phyloP scores from a whole-genome alignment of 1,140 invertebrate genomes.

The Drosophila willistoni region DNA sequence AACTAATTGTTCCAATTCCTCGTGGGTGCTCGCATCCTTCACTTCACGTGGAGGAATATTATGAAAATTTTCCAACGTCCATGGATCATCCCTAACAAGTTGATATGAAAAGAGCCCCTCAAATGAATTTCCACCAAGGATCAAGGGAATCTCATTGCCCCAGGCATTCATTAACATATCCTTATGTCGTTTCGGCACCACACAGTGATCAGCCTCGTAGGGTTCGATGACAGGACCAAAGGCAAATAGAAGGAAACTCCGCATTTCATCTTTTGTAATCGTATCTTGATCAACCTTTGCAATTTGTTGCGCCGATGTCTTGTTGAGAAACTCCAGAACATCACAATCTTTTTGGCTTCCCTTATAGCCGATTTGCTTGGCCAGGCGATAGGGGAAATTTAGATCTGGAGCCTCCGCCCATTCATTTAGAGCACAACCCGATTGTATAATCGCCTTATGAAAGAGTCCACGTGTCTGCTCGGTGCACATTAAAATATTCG shows the following conservation, averaged over 20 bases:
- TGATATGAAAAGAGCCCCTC: constrained; percentile 72
- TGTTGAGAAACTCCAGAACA: constrained; percentile 50
- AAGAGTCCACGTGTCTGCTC: constrained; percentile 82
- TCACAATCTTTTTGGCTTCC: constrained; percentile 63
- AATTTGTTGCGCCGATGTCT: constrained; percentile 84
- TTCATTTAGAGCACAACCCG: constrained; percentile 83
- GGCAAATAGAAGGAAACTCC: constrained; percentile 47
- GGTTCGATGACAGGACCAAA: constrained; percentile 75
- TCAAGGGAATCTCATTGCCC: constrained; percentile 83
- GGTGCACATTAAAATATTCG: constrained; percentile 85
- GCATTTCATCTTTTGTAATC: constrained; percentile 51
- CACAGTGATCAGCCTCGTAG: constrained; percentile 60
- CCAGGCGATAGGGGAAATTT: constrained; percentile 58
- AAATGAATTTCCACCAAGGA: constrained; percentile 82
- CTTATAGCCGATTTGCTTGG: constrained; percentile 64
- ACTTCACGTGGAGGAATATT: constrained; percentile 61
- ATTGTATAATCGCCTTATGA: constrained; percentile 84
- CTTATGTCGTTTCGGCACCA: constrained; percentile 59
- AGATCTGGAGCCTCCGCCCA: constrained; percentile 73
- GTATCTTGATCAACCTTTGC: constrained; percentile 75
- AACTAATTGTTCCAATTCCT: constrained; percentile 50
- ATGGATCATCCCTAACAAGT: constrained; percentile 39
- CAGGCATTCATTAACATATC: constrained; percentile 57
- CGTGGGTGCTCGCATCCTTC: constrained; percentile 35
- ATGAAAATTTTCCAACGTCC: constrained; percentile 52